Base-by-base conservation (phyloP, 2,113 vertebrate genomes). In the Rhadina sibilatrix region DNA sequence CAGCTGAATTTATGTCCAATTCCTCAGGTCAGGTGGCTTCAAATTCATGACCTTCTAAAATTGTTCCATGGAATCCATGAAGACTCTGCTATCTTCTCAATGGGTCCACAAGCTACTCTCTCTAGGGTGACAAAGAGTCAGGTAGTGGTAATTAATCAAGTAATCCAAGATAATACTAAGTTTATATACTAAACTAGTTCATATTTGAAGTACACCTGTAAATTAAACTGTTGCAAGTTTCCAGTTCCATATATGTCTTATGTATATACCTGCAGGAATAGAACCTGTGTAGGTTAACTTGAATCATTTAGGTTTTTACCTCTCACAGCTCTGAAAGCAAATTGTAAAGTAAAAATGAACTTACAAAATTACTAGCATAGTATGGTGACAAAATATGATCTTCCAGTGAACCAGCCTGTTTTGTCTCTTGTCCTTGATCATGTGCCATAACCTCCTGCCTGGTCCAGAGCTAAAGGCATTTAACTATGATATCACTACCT, bases 11-110 rank as follows among this genome's bases (percentile, higher is more conserved):
- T 69, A 18, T 12, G 4, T 46, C 27, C 31, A 56, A 11, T 37
- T 79, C 91, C 61, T 52, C 40, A 60, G 20, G 35, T 60, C 30
- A 86, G 38, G 16, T 54, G 25, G 22, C 40, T 75, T 75, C 25
- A 66, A 60, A 75, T 38, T 53, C n/a, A 22, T 30, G 9, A 3
- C 44, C 17, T 52, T 57, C 24, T 54, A 49, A 77, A 81, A 63
- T 8, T 74, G 14, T 28, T 59, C 0, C 0, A 4, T 53, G 9
- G 12, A 9, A 59, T 9, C 16, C 10, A 18, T 72, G 53, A 68
- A 71, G 33, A 44, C 6, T 15, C 4, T 75, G 4, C 12, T 31
- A 2, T n/a, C 22, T 17, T 49, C 22, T 65, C 70, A 49, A 38
- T 0, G 0, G 2, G 33, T n/a, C 38, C 20, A 61, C 10, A 47